These are phyloP conservation scores for Callyntrura sp. DNA, from an alignment of 2,888 invertebrate species.

Conservation along the genomic window DNA sequence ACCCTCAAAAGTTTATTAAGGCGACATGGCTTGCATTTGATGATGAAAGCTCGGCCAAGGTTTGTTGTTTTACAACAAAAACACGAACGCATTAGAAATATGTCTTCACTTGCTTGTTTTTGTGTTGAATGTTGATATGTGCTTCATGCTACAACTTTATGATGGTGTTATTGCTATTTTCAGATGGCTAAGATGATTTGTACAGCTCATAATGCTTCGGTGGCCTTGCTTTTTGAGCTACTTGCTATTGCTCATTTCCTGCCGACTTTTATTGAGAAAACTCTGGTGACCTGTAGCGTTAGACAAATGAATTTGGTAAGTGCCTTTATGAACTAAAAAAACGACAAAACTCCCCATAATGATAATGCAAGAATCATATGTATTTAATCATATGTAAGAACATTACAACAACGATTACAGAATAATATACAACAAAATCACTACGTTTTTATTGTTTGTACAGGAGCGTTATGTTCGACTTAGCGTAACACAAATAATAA, in stretches of 20 bases:
- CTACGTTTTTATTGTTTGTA: not conserved
- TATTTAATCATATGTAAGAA: not conserved
- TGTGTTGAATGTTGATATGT: too few relatives aligned
- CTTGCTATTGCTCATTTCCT: conserved; percentile 81
- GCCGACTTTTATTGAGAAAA: conserved; percentile 77
- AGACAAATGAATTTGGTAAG: conserved; percentile 79
- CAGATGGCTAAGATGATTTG: conserved; percentile 80
- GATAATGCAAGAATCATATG: not conserved
- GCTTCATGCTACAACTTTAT: too few relatives aligned
- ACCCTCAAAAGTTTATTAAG: conserved; percentile 80
- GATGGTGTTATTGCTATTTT: conserved; percentile 2
- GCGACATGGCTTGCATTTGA: conserved; percentile 73
- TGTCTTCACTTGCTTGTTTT: too few relatives aligned
- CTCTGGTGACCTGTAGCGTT: conserved; percentile 76
- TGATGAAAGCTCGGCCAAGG: conserved; percentile 75
- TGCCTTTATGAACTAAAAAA: not conserved
- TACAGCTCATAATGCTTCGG: conserved; percentile 80
- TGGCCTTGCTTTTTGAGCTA: conserved; percentile 82
- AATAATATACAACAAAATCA: too few relatives aligned
- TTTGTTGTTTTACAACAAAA: conserved; percentile 12
- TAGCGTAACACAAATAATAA: conserved; percentile 82
- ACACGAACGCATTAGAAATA: too few relatives aligned
- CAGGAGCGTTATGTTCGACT: conserved; percentile 80
- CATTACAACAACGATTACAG: not conserved
- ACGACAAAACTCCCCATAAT: not conserved